Percentiles rank a stretch among this genome's conserved stretches.
Conservation (phyloP, 2,113 vertebrate species). For the Oxyruncus cristatus region DNA sequence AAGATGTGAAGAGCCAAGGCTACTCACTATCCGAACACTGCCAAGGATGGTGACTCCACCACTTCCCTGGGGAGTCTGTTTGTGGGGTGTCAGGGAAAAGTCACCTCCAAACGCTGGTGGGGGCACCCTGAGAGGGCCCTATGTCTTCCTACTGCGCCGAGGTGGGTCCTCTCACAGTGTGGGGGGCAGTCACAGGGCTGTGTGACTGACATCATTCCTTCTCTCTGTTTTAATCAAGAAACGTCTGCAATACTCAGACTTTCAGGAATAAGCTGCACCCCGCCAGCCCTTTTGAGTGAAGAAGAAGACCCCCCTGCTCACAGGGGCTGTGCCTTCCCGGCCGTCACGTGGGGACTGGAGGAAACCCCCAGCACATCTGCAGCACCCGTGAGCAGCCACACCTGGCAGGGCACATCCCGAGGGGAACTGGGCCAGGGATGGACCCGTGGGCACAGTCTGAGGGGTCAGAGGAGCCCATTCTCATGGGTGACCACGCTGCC, state of each 20-base stretch:
- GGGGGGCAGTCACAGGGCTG: rapidly evolving
- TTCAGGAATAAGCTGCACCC: neutral
- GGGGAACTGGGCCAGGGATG: rapidly evolving
- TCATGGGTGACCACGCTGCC: rapidly evolving
- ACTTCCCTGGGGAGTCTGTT: neutral
- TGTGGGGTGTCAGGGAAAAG: neutral
- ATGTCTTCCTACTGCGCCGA: too few relatives aligned
- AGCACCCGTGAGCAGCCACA: neutral
- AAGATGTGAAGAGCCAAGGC: too few relatives aligned
- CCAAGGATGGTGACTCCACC: neutral
- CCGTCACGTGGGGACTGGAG: rapidly evolving
- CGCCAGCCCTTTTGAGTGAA: rapidly evolving
- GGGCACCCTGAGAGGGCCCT: neutral
- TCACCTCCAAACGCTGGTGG: rapidly evolving
- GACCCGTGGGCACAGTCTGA: too few relatives aligned
- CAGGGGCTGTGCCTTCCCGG: neutral
- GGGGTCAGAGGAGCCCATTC: neutral
- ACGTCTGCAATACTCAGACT: neutral
- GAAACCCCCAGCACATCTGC: neutral
- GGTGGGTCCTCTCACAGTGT: rapidly evolving
- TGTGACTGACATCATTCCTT: rapidly evolving
- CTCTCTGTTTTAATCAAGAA: neutral
- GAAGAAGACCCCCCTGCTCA: neutral
- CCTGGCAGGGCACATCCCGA: neutral
- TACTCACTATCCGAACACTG: neutral